Conservation (phyloP, 2,113 vertebrate species). For the Equus quagga region DNA sequence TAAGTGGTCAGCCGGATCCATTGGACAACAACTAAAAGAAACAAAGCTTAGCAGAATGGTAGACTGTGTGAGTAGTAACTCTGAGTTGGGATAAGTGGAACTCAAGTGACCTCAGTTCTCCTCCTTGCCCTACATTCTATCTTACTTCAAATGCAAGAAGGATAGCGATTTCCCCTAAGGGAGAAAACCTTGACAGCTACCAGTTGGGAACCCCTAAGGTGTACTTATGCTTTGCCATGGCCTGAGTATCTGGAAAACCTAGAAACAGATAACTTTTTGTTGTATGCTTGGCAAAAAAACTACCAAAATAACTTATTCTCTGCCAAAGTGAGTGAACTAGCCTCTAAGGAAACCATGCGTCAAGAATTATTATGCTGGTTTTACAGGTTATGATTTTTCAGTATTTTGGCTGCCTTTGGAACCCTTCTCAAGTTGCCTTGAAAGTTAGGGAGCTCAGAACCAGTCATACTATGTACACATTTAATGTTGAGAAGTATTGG, state of each 20-base stretch:
- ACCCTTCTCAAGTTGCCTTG: background rate
- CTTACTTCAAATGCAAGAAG: background rate
- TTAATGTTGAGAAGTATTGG: background rate
- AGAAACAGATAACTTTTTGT: background rate
- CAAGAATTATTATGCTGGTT: background rate
- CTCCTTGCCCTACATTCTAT: background rate
- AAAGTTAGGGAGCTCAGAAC: background rate
- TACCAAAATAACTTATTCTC: slow-evolving; percentile 28
- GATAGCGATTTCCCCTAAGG: background rate
- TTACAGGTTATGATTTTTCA: background rate
- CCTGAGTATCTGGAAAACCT: background rate
- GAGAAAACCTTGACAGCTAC: background rate
- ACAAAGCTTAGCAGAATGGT: background rate
- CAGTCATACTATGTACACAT: background rate
- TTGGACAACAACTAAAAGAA: background rate
- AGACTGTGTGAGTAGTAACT: background rate
- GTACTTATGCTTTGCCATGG: background rate
- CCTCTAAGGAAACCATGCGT: background rate
- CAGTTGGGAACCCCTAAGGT: background rate
- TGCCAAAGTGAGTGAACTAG: slow-evolving; percentile 25
- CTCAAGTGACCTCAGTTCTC: background rate
- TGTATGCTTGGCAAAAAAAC: background rate
- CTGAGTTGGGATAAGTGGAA: background rate
- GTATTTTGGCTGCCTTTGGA: slow-evolving; percentile 15
- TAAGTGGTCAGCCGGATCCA: background rate